Percentiles rank a stretch among this genome's conserved stretches.
These are phyloP conservation scores for Hyposmocoma kahamanoa DNA, from an alignment of 1,140 invertebrate genomes.

Conservation along the genomic window DNA sequence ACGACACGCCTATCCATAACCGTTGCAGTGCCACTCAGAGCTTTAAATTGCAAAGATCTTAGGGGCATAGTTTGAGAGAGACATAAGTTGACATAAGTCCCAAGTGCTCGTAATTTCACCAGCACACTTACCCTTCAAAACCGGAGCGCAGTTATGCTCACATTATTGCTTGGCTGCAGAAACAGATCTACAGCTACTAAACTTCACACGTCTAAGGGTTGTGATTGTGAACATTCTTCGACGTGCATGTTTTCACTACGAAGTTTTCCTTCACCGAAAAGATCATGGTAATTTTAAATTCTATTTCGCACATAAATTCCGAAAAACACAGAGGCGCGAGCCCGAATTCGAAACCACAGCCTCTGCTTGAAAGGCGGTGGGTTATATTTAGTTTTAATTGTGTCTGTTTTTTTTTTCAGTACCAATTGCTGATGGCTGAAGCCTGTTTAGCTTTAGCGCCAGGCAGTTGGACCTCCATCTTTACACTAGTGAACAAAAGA, in stretches of 20 bases:
- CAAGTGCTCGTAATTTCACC: too few relatives aligned
- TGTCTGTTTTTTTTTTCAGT: slow-evolving; percentile 32
- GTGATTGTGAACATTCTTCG: too few relatives aligned
- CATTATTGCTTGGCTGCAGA: too few relatives aligned
- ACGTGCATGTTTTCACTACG: neutral
- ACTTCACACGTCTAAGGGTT: too few relatives aligned
- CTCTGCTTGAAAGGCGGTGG: neutral
- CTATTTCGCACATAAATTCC: neutral
- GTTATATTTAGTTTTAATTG: neutral
- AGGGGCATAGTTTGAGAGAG: too few relatives aligned
- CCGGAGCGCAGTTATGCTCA: too few relatives aligned
- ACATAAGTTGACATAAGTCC: too few relatives aligned
- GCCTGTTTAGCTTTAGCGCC: slow-evolving; percentile 39
- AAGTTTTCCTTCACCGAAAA: neutral
- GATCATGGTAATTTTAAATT: neutral
- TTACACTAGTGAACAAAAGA: slow-evolving; percentile 37
- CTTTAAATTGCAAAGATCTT: too few relatives aligned
- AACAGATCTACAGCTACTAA: too few relatives aligned
- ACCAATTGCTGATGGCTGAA: slow-evolving; percentile 55
- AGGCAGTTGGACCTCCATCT: slow-evolving; percentile 41
- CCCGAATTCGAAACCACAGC: neutral
- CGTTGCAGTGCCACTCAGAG: too few relatives aligned
- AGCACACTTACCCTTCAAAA: too few relatives aligned
- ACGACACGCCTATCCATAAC: too few relatives aligned
- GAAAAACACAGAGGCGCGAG: neutral